Percentiles rank a stretch among this genome's conserved stretches.
These are phyloP conservation scores for Pipra filicauda DNA, from an alignment of 2,113 vertebrate genomes.

Conservation along the genomic window DNA sequence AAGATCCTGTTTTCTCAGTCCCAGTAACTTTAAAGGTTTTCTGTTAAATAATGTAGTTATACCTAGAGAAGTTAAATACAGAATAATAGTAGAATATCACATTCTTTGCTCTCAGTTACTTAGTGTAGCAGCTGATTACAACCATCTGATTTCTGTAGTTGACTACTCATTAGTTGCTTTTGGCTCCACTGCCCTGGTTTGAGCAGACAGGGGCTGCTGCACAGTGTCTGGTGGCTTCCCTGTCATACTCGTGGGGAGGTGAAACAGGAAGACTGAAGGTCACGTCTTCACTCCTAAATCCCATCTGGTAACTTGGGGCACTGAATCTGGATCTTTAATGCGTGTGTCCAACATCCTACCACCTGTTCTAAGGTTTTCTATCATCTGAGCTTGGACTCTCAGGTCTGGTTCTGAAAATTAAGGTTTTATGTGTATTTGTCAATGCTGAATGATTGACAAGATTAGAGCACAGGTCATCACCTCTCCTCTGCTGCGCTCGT, in stretches of 20 bases:
- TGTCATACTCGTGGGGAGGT: background rate
- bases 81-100: background rate
- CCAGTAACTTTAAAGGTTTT: background rate
- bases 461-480: background rate
- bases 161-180: background rate
- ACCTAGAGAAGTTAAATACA: background rate
- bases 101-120: background rate
- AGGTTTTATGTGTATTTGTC: background rate
- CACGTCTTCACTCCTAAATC: background rate
- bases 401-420: background rate
- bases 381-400: background rate
- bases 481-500: background rate
- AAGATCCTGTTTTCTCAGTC: background rate
- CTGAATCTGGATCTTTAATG: background rate
- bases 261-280: background rate
- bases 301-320: too few species aligned
- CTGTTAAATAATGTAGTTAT: background rate
- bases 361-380: background rate
- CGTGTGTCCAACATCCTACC: fast-evolving
- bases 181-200: background rate
- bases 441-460: background rate
- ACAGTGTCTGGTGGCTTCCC: background rate
- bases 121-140: background rate
- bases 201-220: background rate
- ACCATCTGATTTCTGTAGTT: background rate